A percentile compares a stretch with the other conserved stretches of the same genome.
Evolutionary conservation across 1,140 invertebrate species (phyloP).

Genomic region (Cataglyphis hispanica): DNA sequence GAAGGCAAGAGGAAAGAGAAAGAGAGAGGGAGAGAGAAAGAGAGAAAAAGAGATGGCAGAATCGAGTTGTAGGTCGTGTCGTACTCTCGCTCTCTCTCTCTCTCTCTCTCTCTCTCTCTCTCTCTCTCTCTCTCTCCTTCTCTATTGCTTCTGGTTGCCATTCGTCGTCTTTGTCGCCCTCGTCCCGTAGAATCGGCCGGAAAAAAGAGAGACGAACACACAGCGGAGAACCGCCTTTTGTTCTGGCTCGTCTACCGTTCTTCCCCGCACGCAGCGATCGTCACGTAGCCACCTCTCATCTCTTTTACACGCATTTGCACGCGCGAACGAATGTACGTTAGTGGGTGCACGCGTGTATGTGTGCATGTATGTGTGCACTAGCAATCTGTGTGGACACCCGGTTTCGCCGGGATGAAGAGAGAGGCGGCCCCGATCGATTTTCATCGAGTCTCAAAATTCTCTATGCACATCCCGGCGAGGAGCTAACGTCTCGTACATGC

Average conservation of each 20-base stretch:
- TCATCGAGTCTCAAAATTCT: constrained; percentile 77
- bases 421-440: constrained; percentile 70
- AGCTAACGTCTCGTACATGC: constrained; percentile 49
- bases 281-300: constrained; percentile 60
- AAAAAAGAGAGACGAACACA: constrained; percentile 40
- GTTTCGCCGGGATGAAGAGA: constrained; percentile 41
- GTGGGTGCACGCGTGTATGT: not conserved
- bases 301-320: constrained; percentile 45
- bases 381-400: constrained; percentile 34
- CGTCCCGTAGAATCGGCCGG: constrained; percentile 9
- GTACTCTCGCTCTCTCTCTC: constrained; percentile 3
- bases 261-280: constrained; percentile 59
- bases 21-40: constrained; percentile 6
- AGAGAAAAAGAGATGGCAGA: not conserved
- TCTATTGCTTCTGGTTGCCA: constrained; percentile 14
- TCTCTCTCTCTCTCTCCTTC: not conserved
- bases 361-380: constrained; percentile 4
- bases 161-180: not conserved
- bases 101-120: constrained; percentile 5
- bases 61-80: constrained; percentile 45
- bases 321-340: constrained; percentile 3
- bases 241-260: constrained; percentile 61
- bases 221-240: constrained; percentile 56
- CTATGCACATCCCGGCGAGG: constrained; percentile 53
- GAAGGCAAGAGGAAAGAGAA: not conserved